Evolutionary conservation across 1,140 invertebrate genomes (phyloP).

Genomic region (Gonioctena quinquepunctata): DNA sequence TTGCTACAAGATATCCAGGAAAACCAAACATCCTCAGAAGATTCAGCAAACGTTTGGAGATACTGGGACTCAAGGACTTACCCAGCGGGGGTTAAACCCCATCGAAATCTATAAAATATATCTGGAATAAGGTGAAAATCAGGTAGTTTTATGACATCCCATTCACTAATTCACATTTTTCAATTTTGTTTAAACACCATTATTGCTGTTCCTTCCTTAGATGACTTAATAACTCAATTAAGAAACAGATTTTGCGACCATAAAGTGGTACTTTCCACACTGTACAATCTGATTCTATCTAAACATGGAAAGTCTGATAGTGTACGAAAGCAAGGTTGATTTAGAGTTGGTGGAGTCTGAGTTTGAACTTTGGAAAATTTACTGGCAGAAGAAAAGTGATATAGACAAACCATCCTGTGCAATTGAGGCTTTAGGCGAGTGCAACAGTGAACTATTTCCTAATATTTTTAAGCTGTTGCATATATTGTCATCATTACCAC

Average conservation of each 20-base stretch:
- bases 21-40: too few species aligned
- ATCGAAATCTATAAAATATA: too few species aligned
- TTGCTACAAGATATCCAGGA: too few species aligned
- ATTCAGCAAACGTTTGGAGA: too few species aligned
- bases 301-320: not conserved
- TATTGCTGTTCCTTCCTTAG: not conserved
- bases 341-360: not conserved
- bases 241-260: not conserved
- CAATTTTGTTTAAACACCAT: too few species aligned
- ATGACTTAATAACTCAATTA: not conserved
- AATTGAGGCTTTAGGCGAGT: not conserved
- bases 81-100: too few species aligned
- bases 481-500: slow-evolving; percentile 2
- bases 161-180: too few species aligned
- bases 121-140: too few species aligned
- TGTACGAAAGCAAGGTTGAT: not conserved
- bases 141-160: too few species aligned
- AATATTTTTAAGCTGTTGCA: slow-evolving; percentile 7
- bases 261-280: not conserved
- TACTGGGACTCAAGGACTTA: too few species aligned
- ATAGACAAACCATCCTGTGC: not conserved
- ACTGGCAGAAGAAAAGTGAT: not conserved
- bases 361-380: not conserved
- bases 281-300: not conserved
- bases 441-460: slow-evolving; percentile 14